Conservation (phyloP, 2,888 invertebrate genomes). For the Allygus modestus region DNA sequence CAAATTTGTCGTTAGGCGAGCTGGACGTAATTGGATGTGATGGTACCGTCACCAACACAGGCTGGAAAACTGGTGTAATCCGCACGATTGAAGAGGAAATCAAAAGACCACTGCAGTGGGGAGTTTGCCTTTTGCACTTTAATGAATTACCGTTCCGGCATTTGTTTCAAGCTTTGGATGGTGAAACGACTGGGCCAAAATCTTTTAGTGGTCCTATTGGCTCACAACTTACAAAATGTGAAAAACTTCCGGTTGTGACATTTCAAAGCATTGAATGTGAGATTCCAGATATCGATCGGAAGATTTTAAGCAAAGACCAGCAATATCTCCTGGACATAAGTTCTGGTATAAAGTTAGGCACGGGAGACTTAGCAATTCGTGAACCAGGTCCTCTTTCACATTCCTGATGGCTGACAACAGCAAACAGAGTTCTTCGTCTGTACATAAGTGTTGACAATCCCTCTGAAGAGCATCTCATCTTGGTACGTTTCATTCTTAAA, state of each 20-base stretch:
- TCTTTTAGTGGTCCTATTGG: conserved; percentile 62
- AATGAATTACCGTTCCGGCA: conserved; percentile 64
- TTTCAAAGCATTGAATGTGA: conserved; percentile 47
- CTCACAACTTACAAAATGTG: conserved; percentile 55
- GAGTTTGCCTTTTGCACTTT: conserved; percentile 61
- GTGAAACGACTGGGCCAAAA: conserved; percentile 53
- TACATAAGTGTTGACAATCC: conserved; percentile 46
- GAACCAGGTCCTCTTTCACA: conserved; percentile 19
- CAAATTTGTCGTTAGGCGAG: conserved; percentile 44
- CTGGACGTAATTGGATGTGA: conserved; percentile 64
- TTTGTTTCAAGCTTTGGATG: neutral
- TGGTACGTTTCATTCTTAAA: conserved; percentile 36
- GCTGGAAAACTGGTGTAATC: conserved; percentile 63
- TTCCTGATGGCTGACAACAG: conserved; percentile 47
- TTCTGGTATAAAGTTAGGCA: conserved; percentile 60
- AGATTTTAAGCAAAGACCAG: conserved; percentile 62
- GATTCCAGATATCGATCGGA: conserved; percentile 26
- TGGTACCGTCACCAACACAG: conserved; percentile 61
- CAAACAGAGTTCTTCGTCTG: conserved; percentile 30
- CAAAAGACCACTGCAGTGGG: conserved; percentile 63
- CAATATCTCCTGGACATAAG: conserved; percentile 64
- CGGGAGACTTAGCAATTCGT: conserved; percentile 50
- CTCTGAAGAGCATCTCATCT: neutral
- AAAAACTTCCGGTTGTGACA: conserved; percentile 63
- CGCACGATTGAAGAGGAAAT: conserved; percentile 62